Percentiles rank a stretch among this genome's conserved stretches.
These are phyloP conservation scores for Pandemis corylana DNA, from an alignment of 2,888 invertebrate genomes.

Conservation along the genomic window DNA sequence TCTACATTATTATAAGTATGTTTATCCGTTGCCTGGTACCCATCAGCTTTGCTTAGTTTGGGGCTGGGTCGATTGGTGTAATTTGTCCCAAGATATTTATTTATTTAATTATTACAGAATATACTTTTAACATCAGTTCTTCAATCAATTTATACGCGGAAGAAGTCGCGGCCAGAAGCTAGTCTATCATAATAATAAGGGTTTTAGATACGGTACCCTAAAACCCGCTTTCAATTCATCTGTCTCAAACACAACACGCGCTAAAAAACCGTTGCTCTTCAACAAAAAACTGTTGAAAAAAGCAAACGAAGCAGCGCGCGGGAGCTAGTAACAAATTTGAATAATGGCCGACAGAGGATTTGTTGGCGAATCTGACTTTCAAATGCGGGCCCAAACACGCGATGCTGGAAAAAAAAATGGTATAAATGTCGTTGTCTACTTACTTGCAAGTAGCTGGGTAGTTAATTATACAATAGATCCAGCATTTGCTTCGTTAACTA, in stretches of 20 bases:
- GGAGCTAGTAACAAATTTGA: constrained; percentile 50
- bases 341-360: constrained; percentile 54
- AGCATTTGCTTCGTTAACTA: not conserved
- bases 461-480: constrained; percentile 34
- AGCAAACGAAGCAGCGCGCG: constrained; percentile 35
- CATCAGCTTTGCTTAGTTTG: no score
- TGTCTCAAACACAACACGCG: not conserved
- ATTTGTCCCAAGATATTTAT: no score
- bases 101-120: no score
- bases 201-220: not conserved
- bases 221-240: not conserved
- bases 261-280: not conserved
- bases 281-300: constrained; percentile 18
- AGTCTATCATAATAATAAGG: no score
- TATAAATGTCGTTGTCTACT: constrained; percentile 44
- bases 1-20: no score
- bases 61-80: no score
- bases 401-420: constrained; percentile 40
- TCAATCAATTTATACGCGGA: no score
- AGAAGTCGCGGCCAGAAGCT: no score
- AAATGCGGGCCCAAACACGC: constrained; percentile 50
- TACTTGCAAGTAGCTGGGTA: constrained; percentile 33
- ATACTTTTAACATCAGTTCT: no score
- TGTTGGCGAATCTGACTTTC: constrained; percentile 55
- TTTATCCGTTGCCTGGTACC: no score